phyloP scores from a whole-genome alignment of 2,888 invertebrate genomes.

The Trissolcus japonicus region DNA sequence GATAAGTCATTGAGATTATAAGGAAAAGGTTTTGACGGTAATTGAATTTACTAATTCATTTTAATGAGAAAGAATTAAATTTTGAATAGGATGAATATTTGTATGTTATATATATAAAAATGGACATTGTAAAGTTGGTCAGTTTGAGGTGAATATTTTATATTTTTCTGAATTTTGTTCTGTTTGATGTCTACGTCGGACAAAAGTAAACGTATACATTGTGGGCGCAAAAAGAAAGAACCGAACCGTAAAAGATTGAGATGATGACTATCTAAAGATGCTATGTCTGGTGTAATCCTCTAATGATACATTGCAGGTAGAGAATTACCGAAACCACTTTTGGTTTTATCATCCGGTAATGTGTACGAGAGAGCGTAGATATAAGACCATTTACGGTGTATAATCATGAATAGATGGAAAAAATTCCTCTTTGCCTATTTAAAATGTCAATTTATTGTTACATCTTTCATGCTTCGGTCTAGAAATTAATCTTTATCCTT shows the following conservation, averaged over 20 bases:
- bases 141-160: too few relatives aligned
- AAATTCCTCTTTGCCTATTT: background rate
- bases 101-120: too few relatives aligned
- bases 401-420: background rate
- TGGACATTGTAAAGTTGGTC: too few relatives aligned
- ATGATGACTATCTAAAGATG: slow-evolving; percentile 42
- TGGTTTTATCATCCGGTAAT: slow-evolving; percentile 8
- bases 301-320: slow-evolving; percentile 59
- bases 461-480: background rate
- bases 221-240: slow-evolving; percentile 3
- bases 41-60: too few relatives aligned
- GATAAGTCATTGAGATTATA: too few relatives aligned
- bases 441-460: background rate
- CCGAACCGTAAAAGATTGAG: slow-evolving; percentile 12
- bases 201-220: too few relatives aligned
- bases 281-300: slow-evolving; percentile 51
- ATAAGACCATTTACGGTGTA: background rate
- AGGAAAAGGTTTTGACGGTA: too few relatives aligned
- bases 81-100: too few relatives aligned
- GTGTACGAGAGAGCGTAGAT: background rate
- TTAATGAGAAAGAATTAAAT: too few relatives aligned
- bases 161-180: too few relatives aligned
- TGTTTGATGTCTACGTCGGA: too few relatives aligned
- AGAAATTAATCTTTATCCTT: background rate
- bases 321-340: slow-evolving; percentile 43